A percentile compares a stretch with the other conserved stretches of the same genome.
phyloP scores from a whole-genome alignment of 2,888 invertebrate species.

The Automeris io region DNA sequence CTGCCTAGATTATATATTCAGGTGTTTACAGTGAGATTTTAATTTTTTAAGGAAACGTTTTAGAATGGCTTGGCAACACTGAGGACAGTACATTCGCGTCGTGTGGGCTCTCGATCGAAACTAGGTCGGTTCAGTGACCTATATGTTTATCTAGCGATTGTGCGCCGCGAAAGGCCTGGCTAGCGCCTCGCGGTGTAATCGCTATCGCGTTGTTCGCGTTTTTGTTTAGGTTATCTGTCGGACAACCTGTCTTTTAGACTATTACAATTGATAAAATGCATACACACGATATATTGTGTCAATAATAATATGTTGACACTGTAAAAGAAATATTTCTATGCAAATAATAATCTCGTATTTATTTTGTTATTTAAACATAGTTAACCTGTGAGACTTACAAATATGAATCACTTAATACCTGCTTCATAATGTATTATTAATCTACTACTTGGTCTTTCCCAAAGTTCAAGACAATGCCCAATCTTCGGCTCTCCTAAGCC shows the following conservation, averaged over 20 bases:
- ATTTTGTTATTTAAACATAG: too few relatives aligned
- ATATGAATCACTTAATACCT: too few relatives aligned
- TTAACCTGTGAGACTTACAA: too few relatives aligned
- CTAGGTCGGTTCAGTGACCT: slow-evolving; percentile 76
- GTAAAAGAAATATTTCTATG: background rate
- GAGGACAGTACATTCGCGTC: slow-evolving; percentile 23
- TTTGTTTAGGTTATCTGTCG: slow-evolving; percentile 64
- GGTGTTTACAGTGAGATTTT: too few relatives aligned
- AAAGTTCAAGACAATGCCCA: too few relatives aligned
- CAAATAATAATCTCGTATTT: too few relatives aligned
- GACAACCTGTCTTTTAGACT: slow-evolving; percentile 65
- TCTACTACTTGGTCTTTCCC: too few relatives aligned
- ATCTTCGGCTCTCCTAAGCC: too few relatives aligned
- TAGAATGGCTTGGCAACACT: too few relatives aligned
- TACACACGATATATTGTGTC: background rate
- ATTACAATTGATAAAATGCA: slow-evolving; percentile 21
- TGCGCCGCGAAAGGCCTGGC: slow-evolving; percentile 47
- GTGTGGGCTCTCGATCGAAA: slow-evolving; percentile 47
- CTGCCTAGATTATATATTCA: too few relatives aligned
- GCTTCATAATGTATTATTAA: too few relatives aligned
- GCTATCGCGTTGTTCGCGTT: slow-evolving; percentile 57
- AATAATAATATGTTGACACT: background rate
- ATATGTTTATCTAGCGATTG: slow-evolving; percentile 76
- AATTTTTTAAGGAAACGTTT: too few relatives aligned
- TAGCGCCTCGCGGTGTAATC: slow-evolving; percentile 47